Base-by-base conservation (phyloP, 2,888 invertebrate genomes). In the Callosobruchus maculatus region DNA sequence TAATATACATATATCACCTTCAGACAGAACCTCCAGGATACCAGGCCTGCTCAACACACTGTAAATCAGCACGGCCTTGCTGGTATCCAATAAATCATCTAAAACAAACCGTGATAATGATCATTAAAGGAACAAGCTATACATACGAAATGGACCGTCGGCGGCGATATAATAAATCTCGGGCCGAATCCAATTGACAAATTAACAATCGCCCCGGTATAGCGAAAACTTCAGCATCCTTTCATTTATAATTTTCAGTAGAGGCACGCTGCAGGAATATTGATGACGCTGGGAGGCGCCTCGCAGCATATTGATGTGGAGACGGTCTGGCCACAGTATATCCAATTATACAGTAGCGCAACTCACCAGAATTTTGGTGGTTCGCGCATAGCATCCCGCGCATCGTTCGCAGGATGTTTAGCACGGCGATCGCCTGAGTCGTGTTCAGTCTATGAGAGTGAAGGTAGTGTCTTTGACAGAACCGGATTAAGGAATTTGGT, bases 141-240 rank as follows among this genome's bases (percentile, higher is more conserved):
- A 49, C 49, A 49, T 49, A 49, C 49, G 49, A 49, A 49, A 49
- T 49, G 9, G 49, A 49, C 49, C 13, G 13, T 49, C 49, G 49
- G 18, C 49, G 49, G 18, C 49, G 13, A 49, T 49, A 49, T 49
- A 49, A 49, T 49, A 49, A 49, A 49, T 49, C 49, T 49, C 49
- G 13, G 9, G 13, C 49, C 49, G 49, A 49, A 49, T 49, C 49
- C 49, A 49, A 49, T 68, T 68, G 22, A 68, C 21, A 68, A 68
- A 68, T 22, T 68, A 68, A 68, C 68, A 68, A 68, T 68, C 22
- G 21, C 68, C 67, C 68, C 68, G 22, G 68, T 68, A 68, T 68
- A 21, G 22, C 68, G 22, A 68, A 22, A 68, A 68, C 68, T 68
- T 21, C 68, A 21, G 31, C 22, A 26, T 68, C 67, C 67, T 49